Evolutionary conservation across 2,888 invertebrate genomes (phyloP).

Genomic region (Microdon myrmicae): DNA sequence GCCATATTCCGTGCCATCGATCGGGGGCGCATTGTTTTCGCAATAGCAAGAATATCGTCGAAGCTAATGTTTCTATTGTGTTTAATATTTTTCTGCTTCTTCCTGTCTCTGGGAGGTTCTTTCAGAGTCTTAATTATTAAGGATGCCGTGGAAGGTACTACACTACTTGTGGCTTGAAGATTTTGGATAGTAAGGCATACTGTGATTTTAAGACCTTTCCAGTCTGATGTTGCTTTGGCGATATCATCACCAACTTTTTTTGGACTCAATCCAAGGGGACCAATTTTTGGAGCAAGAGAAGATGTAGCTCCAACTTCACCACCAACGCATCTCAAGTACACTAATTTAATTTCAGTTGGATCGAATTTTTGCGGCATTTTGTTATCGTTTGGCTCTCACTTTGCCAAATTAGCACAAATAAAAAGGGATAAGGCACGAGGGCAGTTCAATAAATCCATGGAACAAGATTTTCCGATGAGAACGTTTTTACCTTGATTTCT

Average conservation of each 20-base stretch:
- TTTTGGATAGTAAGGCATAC: constrained; percentile 97
- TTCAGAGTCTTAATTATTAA: constrained; percentile 97
- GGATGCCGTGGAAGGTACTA: constrained; percentile 97
- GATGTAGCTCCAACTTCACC: constrained; percentile 99
- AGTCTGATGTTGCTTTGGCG: constrained; percentile 97
- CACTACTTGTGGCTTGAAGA: constrained; percentile 95
- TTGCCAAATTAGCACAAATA: constrained; percentile 10
- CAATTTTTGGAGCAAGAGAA: constrained; percentile 98
- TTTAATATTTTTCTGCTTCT: constrained; percentile 98
- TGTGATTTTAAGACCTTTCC: constrained; percentile 99
- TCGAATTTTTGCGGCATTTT: constrained; percentile 97
- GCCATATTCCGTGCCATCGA: constrained; percentile 94
- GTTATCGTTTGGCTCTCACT: constrained; percentile 8
- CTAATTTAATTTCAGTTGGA: constrained; percentile 96
- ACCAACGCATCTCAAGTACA: constrained; percentile 96
- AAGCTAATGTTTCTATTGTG: constrained; percentile 96
- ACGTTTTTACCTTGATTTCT: too few species aligned
- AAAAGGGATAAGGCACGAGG: too few species aligned
- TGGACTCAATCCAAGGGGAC: constrained; percentile 98
- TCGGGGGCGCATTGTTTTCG: constrained; percentile 90
- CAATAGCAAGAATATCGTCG: constrained; percentile 92
- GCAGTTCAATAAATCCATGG: too few species aligned
- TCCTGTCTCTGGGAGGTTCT: constrained; percentile 98
- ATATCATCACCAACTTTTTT: constrained; percentile 99
- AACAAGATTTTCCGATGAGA: too few species aligned